A percentile compares a stretch with the other conserved stretches of the same genome.
phyloP scores from a whole-genome alignment of 2,113 vertebrate species.

The Dipodomys stephensi region DNA sequence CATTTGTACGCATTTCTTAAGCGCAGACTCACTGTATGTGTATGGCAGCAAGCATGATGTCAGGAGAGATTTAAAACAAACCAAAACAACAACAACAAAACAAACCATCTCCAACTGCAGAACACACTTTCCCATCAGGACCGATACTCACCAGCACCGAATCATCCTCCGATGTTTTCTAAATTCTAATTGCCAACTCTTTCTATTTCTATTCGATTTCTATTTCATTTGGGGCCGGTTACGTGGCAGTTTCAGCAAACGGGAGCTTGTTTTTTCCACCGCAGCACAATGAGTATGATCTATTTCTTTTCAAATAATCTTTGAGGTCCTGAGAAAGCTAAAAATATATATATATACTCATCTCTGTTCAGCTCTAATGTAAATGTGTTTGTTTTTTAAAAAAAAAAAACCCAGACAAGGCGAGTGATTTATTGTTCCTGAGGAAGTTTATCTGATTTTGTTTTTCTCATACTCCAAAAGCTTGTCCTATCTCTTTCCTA shows the following conservation, averaged over 20 bases:
- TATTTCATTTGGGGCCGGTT: conserved; percentile 79
- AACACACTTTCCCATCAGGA: conserved; percentile 64
- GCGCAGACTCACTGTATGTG: conserved; percentile 71
- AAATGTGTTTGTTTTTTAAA: conserved; percentile 84
- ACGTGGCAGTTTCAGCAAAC: conserved; percentile 67
- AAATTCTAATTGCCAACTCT: conserved; percentile 80
- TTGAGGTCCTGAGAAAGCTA: conserved; percentile 51
- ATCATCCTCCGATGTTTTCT: conserved; percentile 76
- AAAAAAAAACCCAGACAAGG: conserved; percentile 49
- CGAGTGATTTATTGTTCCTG: conserved; percentile 79
- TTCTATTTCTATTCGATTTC: conserved; percentile 82
- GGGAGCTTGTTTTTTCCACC: conserved; percentile 11
- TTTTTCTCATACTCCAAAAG: conserved; percentile 71
- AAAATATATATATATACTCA: background rate
- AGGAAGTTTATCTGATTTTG: conserved; percentile 77
- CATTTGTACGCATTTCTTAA: conserved; percentile 79
- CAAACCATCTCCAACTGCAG: accelerated
- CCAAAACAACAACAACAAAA: conserved; percentile 4
- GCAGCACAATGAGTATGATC: conserved; percentile 71
- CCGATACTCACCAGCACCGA: conserved; percentile 84
- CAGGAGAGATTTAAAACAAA: conserved; percentile 55
- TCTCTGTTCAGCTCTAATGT: conserved; percentile 73
- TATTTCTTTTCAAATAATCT: conserved; percentile 82
- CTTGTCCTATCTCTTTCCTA: conserved; percentile 77
- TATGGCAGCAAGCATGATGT: conserved; percentile 69